Base-by-base conservation (phyloP, 2,888 invertebrate genomes). In the Dendrolimus pini region DNA sequence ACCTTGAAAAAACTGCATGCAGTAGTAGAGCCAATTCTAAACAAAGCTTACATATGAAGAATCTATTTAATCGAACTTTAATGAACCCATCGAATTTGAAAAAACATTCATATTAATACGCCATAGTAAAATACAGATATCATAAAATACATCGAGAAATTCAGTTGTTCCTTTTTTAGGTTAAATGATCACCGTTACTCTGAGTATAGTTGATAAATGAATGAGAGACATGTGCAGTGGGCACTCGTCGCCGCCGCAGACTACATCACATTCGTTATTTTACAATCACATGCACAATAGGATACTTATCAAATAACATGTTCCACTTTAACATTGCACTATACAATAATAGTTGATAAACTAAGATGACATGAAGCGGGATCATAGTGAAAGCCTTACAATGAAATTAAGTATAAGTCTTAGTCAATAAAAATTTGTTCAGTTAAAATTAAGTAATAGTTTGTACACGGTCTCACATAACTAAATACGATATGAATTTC, bases 201-300 rank as follows among this genome's bases (percentile, higher is more conserved):
- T 30, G 30, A 30, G 30, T 30, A 30, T 30, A 30, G 30, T 30
- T 30, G 30, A 30, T 30, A 30, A 30, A 6, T 30, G 30, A 30
- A 30, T 30, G 6, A 30, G 30, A 30, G 30, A 30, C 30, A 30
- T 30, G 30, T 30, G 30, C 30, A 30, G 30, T 30, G 12, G 47
- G 47, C 47, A 62, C 61, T 62, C 63, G 65, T 57, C 67, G 62
- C 61, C 47, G 57, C 64, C 59, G 56, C 57, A 54, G 55, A 56
- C 56, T 58, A 18, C 60, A 58, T 63, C 66, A 59, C 64, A 66
- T 58, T 62, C 57, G 47, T 57, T 60, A 55, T 59, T 59, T 56
- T 56, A 60, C 55, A 55, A 55, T 54, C 56, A 59, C 57, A 57
- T 58, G 61, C 58, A 60, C 56, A 55, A 55, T 54, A 56, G 54